Percentiles rank a stretch among this genome's conserved stretches.
phyloP scores from a whole-genome alignment of 2,888 invertebrate genomes.

The Tiliacea citrago region DNA sequence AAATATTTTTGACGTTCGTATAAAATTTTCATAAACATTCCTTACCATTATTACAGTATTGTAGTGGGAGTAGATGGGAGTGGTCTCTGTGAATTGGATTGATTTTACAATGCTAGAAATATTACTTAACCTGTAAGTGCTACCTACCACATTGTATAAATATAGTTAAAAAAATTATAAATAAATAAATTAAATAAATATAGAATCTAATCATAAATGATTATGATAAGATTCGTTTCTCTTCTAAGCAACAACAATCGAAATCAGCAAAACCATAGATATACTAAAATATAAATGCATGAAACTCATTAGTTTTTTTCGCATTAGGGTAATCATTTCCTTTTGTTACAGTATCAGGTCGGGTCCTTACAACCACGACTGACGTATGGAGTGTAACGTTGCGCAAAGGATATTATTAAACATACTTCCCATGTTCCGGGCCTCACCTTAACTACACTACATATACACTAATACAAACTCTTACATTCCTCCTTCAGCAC shows the following conservation, averaged over 20 bases:
- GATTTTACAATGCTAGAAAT: neutral
- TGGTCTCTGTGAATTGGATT: neutral
- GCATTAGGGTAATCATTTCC: too few species aligned
- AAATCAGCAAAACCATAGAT: too few species aligned
- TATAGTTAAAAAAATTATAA: too few species aligned
- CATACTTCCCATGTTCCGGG: conserved; percentile 2
- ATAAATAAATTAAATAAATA: too few species aligned
- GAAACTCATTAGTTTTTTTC: neutral
- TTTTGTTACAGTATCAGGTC: neutral
- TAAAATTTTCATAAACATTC: conserved; percentile 17
- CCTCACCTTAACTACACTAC: neutral
- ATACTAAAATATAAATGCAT: neutral
- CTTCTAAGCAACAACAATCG: neutral
- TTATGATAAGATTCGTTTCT: neutral
- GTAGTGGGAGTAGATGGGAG: neutral
- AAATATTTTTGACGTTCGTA: conserved; percentile 8
- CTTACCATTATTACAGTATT: neutral
- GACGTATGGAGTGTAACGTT: neutral
- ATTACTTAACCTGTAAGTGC: neutral
- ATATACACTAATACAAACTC: neutral
- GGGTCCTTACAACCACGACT: too few species aligned
- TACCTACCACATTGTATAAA: neutral
- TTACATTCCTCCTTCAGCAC: conserved; percentile 7
- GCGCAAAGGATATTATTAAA: neutral
- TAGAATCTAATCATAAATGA: too few species aligned